Base-by-base conservation (phyloP, 2,888 invertebrate species). In the Ectemnius continuus region DNA sequence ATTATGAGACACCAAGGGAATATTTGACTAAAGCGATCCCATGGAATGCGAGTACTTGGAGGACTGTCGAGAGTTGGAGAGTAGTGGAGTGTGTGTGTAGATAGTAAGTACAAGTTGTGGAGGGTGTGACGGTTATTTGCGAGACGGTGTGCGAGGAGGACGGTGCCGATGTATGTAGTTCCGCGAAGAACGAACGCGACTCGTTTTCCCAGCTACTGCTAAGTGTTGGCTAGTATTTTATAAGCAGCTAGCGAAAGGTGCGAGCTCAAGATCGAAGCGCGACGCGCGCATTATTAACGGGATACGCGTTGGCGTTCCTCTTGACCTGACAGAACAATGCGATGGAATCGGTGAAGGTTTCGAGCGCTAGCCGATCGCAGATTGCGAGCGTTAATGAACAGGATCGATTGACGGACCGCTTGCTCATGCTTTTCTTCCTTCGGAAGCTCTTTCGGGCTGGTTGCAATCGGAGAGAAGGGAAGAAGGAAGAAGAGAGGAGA, bases 301-400 rank as follows among this genome's bases (percentile, higher is more conserved):
- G 20, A 28, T 45, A 1, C 48, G 79, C 81, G 81, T 81, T 81
- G 81, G 81, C 81, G 81, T 81, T 58, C 76, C 65, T 77, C 79
- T 70, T 77, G 81, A 81, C 74, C 74, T 61, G 65, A 36, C 70
- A 48, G 64, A 81, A 81, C 81, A 81, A 80, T 76, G 78, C 76
- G 59, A 58, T 36, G 11, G 74, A 78, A 81, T 81, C 79, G 81
- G 76, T 77, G 81, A 81, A 81, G 52, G 81, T 69, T 71, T 80
- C 67, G 61, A 70, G 20, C 48, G 48, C 4, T 14, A 16, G 14
- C 48, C 48, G 28, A 48, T 48, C 48, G 8, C 4, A 52, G 52
- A 52, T 52, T 11, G 14, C 16, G 4, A 13, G 2, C 0, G 11
- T 14, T 52, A 52, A 16, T 16, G 52, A 52, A 48, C 13, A 48